Conservation (phyloP, 2,797 vertebrate genomes). For the Sebastes nivosus region DNA sequence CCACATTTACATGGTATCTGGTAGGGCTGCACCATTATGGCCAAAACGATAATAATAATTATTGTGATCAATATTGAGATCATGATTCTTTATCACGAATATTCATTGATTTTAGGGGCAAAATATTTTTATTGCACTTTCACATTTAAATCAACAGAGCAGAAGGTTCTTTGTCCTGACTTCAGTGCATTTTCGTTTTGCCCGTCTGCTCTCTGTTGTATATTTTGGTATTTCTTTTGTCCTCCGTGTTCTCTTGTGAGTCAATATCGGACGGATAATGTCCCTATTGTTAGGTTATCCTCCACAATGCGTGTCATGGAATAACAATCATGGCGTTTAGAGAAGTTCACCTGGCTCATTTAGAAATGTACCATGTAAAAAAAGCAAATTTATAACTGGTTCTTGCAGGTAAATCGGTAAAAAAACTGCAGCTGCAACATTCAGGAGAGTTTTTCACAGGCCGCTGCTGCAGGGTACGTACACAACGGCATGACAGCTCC, state of each 20-base stretch:
- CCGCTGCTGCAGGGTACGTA: not conserved
- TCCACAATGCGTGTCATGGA: not conserved
- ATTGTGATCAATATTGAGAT: not conserved
- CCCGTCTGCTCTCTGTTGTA: too few relatives aligned
- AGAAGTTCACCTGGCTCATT: not conserved
- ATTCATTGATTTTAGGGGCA: not conserved
- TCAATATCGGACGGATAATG: not conserved
- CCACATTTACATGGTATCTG: slow-evolving; percentile 29
- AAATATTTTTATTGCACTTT: not conserved
- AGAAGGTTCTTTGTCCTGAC: not conserved
- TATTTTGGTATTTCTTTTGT: not conserved
- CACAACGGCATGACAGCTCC: not conserved
- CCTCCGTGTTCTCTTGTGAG: not conserved
- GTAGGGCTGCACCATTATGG: not conserved
- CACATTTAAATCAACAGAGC: not conserved
- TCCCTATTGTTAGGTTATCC: not conserved
- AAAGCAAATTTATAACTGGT: not conserved
- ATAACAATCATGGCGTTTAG: not conserved
- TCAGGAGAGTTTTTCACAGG: not conserved
- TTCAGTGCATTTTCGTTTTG: not conserved
- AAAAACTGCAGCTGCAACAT: not conserved
- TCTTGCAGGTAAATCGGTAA: not conserved
- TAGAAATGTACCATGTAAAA: not conserved
- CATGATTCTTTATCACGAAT: not conserved
- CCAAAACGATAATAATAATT: not conserved